Base-by-base conservation (phyloP, 2,113 vertebrate genomes). In the Campylomormyrus numenius region DNA sequence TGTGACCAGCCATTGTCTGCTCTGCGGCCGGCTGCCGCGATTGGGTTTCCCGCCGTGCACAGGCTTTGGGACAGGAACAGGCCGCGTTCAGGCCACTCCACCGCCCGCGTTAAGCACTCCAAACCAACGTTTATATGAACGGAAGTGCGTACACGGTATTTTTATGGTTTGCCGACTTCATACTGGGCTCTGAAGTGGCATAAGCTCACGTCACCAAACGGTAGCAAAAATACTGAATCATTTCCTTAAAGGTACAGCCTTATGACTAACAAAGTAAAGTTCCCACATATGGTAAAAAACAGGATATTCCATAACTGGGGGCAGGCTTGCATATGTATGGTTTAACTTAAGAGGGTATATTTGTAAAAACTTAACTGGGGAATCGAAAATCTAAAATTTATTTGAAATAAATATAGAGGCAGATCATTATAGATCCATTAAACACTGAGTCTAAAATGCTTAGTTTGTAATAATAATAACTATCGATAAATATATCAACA, bases 61-160 rank as follows among this genome's bases (percentile, higher is more conserved):
- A 88, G 93, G n/a, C 48, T 70, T 5, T 10, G 27, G 62, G 62
- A 70, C 62, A 27, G 62, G 3, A 70, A 13, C 62, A 31, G 62
- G 62, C 62, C 62, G n/a, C 3, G 10, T 70, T 27, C 62, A 31
- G 62, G 27, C 62, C 62, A 31, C 62, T 70, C 27, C 3, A 3
- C 62, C 3, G 87, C 90, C 91, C 90, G 91, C 88, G 91, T 91
- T 92, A 93, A 91, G 92, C 92, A 91, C 91, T 31, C 86, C 62
- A 90, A 92, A 92, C 31, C n/a, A 93, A 94, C 92, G 92, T 93
- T 94, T 92, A 91, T 91, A 92, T 93, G 89, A 91, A 92, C 50
- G 87, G 93, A 94, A 90, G 92, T 92, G 93, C 92, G 93, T 92
- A 91, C 89, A 92, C 92, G 91, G 91, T 92, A 80, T 90, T n/a